These are phyloP conservation scores for Athrips mouffetella DNA, from an alignment of 2,888 invertebrate species.

Conservation along the genomic window DNA sequence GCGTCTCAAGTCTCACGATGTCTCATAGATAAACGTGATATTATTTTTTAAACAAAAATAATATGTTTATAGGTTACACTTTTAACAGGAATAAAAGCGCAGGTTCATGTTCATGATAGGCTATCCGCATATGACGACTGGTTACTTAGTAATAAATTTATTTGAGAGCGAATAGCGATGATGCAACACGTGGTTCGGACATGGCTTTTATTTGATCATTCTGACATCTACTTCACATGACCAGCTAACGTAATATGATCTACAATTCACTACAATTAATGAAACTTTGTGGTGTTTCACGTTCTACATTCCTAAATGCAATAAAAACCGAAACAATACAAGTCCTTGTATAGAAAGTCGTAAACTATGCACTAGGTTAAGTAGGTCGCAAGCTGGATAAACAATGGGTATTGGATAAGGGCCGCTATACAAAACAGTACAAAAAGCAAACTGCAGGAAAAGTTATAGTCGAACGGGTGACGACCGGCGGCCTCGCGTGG, in stretches of 20 bases:
- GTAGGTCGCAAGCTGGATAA: constrained; percentile 46
- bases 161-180: constrained; percentile 8
- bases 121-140: not conserved
- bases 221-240: constrained; percentile 27
- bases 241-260: too few relatives aligned
- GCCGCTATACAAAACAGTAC: constrained; percentile 23
- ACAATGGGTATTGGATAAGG: constrained; percentile 50
- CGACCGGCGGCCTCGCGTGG: constrained; percentile 55
- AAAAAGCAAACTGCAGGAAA: constrained; percentile 33
- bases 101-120: too few relatives aligned
- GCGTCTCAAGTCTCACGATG: not conserved
- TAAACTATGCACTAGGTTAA: constrained; percentile 28
- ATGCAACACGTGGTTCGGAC: constrained; percentile 33
- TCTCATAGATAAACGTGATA: too few relatives aligned
- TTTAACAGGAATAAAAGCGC: too few relatives aligned
- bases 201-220: constrained; percentile 38
- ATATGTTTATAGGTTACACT: too few relatives aligned
- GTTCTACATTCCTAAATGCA: constrained; percentile 1
- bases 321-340: constrained; percentile 4
- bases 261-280: too few relatives aligned
- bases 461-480: constrained; percentile 34
- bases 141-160: not conserved
- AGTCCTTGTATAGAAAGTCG: constrained; percentile 4
- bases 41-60: too few relatives aligned
- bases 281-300: constrained; percentile 2